These are phyloP conservation scores for Manduca sexta DNA, from an alignment of 1,140 invertebrate genomes.

Conservation along the genomic window DNA sequence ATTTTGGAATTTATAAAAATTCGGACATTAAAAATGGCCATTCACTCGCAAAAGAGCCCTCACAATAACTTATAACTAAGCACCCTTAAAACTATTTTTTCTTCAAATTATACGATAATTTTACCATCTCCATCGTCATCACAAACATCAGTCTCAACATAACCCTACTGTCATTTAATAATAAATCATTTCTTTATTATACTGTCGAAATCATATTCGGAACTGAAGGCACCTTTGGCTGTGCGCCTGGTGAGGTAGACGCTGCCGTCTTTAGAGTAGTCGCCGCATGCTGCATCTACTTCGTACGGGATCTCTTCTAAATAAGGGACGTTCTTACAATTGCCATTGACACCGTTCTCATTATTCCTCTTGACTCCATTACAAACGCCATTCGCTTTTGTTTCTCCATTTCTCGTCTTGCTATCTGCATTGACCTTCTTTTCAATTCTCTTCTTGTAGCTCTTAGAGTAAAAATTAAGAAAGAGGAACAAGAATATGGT, in stretches of 20 bases:
- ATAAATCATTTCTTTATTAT: slow-evolving; percentile 61
- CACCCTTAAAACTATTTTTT: slow-evolving; percentile 5
- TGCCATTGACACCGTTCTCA: slow-evolving; percentile 28
- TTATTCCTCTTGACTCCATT: slow-evolving; percentile 19
- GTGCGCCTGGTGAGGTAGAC: slow-evolving; percentile 47
- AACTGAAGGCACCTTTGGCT: slow-evolving; percentile 34
- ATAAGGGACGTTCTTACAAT: slow-evolving; percentile 22
- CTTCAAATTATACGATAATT: slow-evolving; percentile 7
- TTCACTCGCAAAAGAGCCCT: background rate
- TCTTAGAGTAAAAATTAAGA: slow-evolving; percentile 88
- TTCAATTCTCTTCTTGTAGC: slow-evolving; percentile 74
- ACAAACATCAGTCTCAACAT: slow-evolving; percentile 28
- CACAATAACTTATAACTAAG: background rate
- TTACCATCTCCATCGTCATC: slow-evolving; percentile 15
- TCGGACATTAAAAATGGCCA: background rate
- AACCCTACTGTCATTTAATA: slow-evolving; percentile 15
- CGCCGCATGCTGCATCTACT: slow-evolving; percentile 44
- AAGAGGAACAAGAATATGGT: slow-evolving; percentile 88
- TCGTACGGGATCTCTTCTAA: slow-evolving; percentile 40
- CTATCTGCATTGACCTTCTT: slow-evolving; percentile 38
- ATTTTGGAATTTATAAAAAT: too few species aligned
- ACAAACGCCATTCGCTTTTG: slow-evolving; percentile 71
- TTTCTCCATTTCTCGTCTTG: slow-evolving; percentile 67
- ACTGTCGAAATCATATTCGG: slow-evolving; percentile 46
- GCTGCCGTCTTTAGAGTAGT: slow-evolving; percentile 47